A percentile compares a stretch with the other conserved stretches of the same genome.
Evolutionary conservation across 2,888 invertebrate genomes (phyloP).

Genomic region (Geotrupes spiniger): DNA sequence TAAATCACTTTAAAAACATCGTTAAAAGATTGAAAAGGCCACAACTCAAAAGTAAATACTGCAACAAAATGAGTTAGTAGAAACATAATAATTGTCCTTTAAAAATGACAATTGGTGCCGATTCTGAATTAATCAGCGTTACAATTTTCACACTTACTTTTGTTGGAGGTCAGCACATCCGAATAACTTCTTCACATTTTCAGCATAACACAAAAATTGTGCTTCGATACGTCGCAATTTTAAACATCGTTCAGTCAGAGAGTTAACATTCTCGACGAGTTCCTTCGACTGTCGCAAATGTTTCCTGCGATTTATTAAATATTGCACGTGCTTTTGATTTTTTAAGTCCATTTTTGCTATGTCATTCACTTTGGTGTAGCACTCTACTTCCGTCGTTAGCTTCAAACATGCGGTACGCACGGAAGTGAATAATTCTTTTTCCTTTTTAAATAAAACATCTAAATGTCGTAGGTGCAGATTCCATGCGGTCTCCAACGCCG

Average conservation of each 20-base stretch:
- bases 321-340: slow-evolving; percentile 9
- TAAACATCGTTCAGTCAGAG: slow-evolving; percentile 16
- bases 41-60: too few species aligned
- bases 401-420: background rate
- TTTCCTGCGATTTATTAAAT: slow-evolving; percentile 17
- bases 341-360: background rate
- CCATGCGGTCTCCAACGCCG: background rate
- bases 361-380: background rate
- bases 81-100: too few species aligned
- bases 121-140: too few species aligned
- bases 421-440: background rate
- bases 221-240: slow-evolving; percentile 8
- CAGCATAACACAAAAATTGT: background rate
- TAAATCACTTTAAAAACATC: too few species aligned
- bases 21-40: too few species aligned
- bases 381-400: slow-evolving; percentile 1
- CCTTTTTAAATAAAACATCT: background rate
- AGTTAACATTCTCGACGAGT: slow-evolving; percentile 27
- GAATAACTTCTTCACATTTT: background rate
- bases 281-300: slow-evolving; percentile 23
- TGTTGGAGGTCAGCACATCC: slow-evolving; percentile 6
- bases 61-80: too few species aligned
- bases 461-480: background rate
- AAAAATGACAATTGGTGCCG: too few species aligned
- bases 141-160: slow-evolving; percentile 11